Base-by-base conservation (phyloP, 2,797 vertebrate genomes). In the Adelosebastes latens region DNA sequence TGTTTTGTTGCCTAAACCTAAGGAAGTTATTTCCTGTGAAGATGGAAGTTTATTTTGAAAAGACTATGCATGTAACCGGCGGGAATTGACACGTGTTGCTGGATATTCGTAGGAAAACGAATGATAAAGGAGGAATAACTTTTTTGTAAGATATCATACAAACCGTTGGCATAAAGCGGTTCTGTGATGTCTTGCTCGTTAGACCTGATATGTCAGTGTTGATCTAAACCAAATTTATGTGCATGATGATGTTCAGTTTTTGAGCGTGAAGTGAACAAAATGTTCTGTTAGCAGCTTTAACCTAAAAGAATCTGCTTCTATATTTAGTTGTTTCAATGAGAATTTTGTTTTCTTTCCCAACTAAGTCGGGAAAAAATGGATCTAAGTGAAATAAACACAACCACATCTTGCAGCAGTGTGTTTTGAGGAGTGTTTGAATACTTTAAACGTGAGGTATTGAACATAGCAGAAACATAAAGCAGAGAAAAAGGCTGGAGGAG, bases 401-500 rank as follows among this genome's bases (percentile, higher is more conserved):
- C 3, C 25, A 46, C n/a, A 20, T 58, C 20, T 24, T 8, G 18
- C 55, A 22, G 14, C 11, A 3, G 13, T 73, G 62, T 66, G 65
- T 5, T 81, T 29, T 25, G 16, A 67, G n/a, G 42, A 52, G 18
- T 34, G 27, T 83, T 34, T 53, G 60, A 58, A 75, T 66, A 32
- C 58, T 85, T 85, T 36, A 60, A 69, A 27, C 1, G 13, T 73
- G 72, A 72, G 14, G 9, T 61, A 20, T 5, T 61, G 59, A 22
- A 66, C 56, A 32, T 11, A 34, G 24, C 3, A 18, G 20, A 49
- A 74, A 68, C 9, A 46, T 25, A 31, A 58, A 72, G 60, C 55
- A 12, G 62, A 63, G 52, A 24, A 22, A 66, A 22, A 34, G 39
- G 25, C 63, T 10, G 70, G 4, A 77, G 52, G 27, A 58, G 61